Percentiles rank a stretch among this genome's conserved stretches.
These are phyloP conservation scores for Petrocephalus sullivani DNA, from an alignment of 2,797 vertebrate genomes.

Conservation along the genomic window DNA sequence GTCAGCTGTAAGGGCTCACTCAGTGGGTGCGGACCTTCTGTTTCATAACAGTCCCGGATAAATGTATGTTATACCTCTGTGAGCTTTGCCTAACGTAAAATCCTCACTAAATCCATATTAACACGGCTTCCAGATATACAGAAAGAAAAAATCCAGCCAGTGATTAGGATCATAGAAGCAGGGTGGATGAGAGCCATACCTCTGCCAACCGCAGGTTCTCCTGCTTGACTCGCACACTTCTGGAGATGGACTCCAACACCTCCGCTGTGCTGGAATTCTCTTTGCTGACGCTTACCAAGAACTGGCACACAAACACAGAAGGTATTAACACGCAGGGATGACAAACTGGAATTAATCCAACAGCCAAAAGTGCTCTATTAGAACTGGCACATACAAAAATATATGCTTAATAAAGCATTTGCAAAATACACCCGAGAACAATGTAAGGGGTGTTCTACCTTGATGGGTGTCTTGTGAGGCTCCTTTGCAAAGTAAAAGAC, in stretches of 20 bases:
- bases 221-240: constrained; percentile 78
- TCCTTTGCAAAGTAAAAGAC: constrained; percentile 93
- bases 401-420: background rate
- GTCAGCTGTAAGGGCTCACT: background rate
- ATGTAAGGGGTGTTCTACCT: constrained; percentile 62
- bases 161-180: background rate
- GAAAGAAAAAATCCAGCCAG: background rate
- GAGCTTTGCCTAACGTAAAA: background rate
- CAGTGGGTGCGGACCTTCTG: background rate
- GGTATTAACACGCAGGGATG: background rate
- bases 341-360: background rate
- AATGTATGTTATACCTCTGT: background rate
- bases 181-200: constrained; percentile 55
- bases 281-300: constrained; percentile 94
- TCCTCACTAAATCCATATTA: background rate
- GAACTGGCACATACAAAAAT: background rate
- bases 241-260: constrained; percentile 85
- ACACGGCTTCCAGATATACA: background rate
- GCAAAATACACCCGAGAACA: background rate
- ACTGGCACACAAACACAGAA: constrained; percentile 56
- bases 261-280: constrained; percentile 88
- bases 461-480: constrained; percentile 92
- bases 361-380: background rate
- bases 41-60: background rate
- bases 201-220: constrained; percentile 87